These are phyloP conservation scores for Lottia gigantea DNA, from an alignment of 2,888 invertebrate genomes.

Conservation along the genomic window DNA sequence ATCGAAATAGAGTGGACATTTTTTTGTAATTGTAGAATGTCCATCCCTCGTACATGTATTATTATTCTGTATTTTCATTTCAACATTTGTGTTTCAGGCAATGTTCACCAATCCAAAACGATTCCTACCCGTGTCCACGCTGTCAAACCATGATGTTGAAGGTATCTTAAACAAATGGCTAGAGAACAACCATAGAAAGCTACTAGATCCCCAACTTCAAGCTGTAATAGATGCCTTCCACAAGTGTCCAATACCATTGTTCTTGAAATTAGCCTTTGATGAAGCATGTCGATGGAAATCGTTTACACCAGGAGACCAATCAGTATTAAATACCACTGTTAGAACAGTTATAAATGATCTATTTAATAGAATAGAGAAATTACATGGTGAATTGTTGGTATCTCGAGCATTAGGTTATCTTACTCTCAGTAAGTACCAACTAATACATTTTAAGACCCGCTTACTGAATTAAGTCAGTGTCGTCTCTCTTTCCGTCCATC, in stretches of 20 bases:
- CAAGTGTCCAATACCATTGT: slow-evolving; percentile 54
- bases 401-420: slow-evolving; percentile 56
- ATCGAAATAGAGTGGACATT: no score
- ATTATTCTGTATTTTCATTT: background rate
- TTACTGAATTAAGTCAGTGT: no score
- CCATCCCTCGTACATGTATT: background rate
- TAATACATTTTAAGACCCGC: no score
- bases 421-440: slow-evolving; percentile 41
- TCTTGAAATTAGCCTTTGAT: slow-evolving; percentile 58
- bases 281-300: slow-evolving; percentile 58
- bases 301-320: slow-evolving; percentile 38
- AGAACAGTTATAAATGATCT: slow-evolving; percentile 45
- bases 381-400: slow-evolving; percentile 57
- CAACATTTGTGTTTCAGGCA: slow-evolving; percentile 20
- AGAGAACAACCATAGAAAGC: slow-evolving; percentile 33
- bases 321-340: slow-evolving; percentile 45
- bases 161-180: slow-evolving; percentile 57
- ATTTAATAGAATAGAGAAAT: slow-evolving; percentile 48
- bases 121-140: slow-evolving; percentile 42
- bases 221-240: slow-evolving; percentile 41
- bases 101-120: slow-evolving; percentile 22
- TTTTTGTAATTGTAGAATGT: no score
- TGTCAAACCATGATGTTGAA: slow-evolving; percentile 43
- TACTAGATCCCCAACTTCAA: slow-evolving; percentile 45
- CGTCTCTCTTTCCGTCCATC: no score